Base-by-base conservation (phyloP, 2,888 invertebrate species). In the Mythimna vitellina region DNA sequence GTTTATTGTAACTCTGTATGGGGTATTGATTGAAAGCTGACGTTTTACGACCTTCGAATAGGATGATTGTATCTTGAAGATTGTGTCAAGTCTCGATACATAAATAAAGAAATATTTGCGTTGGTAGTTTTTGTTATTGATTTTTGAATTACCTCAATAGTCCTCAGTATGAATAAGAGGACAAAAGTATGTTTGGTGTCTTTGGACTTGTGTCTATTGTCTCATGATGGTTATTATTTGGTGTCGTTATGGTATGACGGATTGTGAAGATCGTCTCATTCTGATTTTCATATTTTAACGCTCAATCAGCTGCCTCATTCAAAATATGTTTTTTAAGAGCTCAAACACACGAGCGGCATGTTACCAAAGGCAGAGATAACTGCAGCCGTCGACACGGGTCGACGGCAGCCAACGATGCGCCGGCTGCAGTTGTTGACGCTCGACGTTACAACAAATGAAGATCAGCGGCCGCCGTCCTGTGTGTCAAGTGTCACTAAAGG, bases 1-100 rank as follows among this genome's bases (percentile, higher is more conserved):
- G 82, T 80, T 80, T 82, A 82, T 68, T 60, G 14, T 63, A 72
- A 63, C 82, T 65, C 65, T 63, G 68, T 60, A 60, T 78, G 79
- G 70, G 82, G 78, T 61, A 81, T 32, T 51, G 25, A 72, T 68
- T 53, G 53, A 58, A 46, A 54, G 46, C 67, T 65, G 29, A 32
- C 29, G 25, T 76, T 64, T 66, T 57, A 57, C 70, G 63, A 81
- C 63, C 51, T 60, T 58, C 51, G 25, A 17, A 38, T 29, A 22
- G 6, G n/a, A 49, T 49, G 42, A 60, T 62, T 78, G 35, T 14
- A 42, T 56, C 51, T 46, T 73, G 51, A 51, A 64, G 49, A 80
- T 74, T 66, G 32, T 60, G 81, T 67, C 67, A 74, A 74, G 63
- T 67, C 20, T 54, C 25, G 9, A 29, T 46, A 51, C 38, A 54